Percentiles rank a stretch among this genome's conserved stretches.
These are phyloP conservation scores for Elysia crispata DNA, from an alignment of 2,888 invertebrate species.

Conservation along the genomic window DNA sequence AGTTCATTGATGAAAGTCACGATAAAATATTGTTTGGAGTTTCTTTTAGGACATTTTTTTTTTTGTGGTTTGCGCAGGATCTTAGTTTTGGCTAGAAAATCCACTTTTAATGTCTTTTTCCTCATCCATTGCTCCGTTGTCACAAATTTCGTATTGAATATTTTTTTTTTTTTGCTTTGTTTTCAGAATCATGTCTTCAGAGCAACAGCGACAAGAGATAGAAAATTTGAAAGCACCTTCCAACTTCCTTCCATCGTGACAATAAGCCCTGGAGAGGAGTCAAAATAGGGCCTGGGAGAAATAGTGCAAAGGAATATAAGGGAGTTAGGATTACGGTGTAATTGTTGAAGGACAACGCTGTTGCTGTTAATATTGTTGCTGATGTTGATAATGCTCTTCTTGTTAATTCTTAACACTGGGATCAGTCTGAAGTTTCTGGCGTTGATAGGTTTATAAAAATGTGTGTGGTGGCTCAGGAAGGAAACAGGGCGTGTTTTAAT, in stretches of 20 bases:
- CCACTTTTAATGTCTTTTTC: no score
- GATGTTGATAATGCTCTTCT: not conserved
- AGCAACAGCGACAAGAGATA: conserved; percentile 63
- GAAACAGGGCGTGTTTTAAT: no score
- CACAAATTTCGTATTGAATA: no score
- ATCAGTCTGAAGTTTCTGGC: not conserved
- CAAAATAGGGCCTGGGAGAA: no score
- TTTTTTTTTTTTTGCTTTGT: not conserved
- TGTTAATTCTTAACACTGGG: not conserved
- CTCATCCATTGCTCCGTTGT: no score
- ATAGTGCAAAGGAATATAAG: not conserved
- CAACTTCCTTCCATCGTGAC: conserved; percentile 60
- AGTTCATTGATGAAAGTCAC: no score
- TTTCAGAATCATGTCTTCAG: conserved; percentile 65
- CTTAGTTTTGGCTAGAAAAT: not conserved
- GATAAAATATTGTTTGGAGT: no score
- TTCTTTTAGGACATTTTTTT: no score
- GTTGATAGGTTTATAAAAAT: not conserved
- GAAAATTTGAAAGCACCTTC: conserved; percentile 63
- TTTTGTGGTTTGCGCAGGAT: not conserved
- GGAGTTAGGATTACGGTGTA: not conserved
- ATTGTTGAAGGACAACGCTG: not conserved
- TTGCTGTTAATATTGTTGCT: not conserved
- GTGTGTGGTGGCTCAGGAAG: no score
- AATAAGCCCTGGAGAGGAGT: conserved; percentile 31